Percentiles rank a stretch among this genome's conserved stretches.
Conservation (phyloP, 2,888 invertebrate species). For the Tetanocera ferruginea region DNA sequence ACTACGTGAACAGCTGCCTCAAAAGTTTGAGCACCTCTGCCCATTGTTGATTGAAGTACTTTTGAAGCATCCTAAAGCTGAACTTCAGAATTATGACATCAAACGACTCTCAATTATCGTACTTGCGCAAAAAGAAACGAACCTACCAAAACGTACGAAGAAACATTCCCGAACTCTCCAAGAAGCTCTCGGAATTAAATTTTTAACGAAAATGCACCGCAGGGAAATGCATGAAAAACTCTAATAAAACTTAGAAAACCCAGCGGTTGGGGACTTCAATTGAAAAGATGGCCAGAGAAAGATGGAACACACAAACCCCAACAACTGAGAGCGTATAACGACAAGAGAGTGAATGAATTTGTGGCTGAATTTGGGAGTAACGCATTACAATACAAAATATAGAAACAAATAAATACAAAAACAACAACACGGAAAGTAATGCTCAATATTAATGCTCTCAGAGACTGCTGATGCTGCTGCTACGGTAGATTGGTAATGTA, state of each 20-base stretch:
- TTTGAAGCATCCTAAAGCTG: conserved; percentile 51
- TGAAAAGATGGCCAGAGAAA: not conserved
- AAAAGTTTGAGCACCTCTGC: conserved; percentile 46
- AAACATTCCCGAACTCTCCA: not conserved
- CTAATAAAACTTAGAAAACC: not conserved
- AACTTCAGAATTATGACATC: conserved; percentile 61
- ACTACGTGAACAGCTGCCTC: too few relatives aligned
- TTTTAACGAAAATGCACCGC: conserved; percentile 67
- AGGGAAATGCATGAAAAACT: conserved; percentile 61
- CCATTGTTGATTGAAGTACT: conserved; percentile 52
- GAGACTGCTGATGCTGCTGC: not conserved
- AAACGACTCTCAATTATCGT: conserved; percentile 66
- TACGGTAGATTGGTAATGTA: too few relatives aligned
- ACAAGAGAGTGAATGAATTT: not conserved
- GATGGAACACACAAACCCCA: not conserved
- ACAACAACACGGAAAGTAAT: not conserved
- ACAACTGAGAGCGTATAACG: not conserved
- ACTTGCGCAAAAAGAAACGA: conserved; percentile 43
- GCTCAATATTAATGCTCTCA: too few relatives aligned
- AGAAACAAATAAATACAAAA: not conserved
- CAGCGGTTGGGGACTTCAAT: not conserved
- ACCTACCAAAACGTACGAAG: not conserved
- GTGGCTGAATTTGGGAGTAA: not conserved
- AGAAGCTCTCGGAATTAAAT: conserved; percentile 63
- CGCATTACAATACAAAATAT: too few relatives aligned